Evolutionary conservation across 2,888 invertebrate genomes (phyloP).

Genomic region (Aporophyla nigra): DNA sequence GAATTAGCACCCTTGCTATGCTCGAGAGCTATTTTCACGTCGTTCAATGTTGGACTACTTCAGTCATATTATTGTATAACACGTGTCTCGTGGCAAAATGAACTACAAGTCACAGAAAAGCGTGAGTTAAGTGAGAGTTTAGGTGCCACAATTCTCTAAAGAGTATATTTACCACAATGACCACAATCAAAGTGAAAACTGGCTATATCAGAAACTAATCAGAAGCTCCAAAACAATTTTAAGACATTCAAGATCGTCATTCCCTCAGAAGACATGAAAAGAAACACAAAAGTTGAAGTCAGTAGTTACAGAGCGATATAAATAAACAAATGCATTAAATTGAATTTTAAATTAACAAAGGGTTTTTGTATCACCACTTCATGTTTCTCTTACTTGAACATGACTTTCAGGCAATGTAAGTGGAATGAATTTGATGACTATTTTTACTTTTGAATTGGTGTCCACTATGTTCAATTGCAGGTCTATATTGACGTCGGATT

Average conservation of each 20-base stretch:
- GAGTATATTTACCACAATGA: too few relatives aligned
- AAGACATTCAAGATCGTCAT: neutral
- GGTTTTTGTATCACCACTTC: slow-evolving; percentile 89
- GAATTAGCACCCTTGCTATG: too few relatives aligned
- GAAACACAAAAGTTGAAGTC: slow-evolving; percentile 63
- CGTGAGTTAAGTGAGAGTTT: too few relatives aligned
- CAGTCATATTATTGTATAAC: too few relatives aligned
- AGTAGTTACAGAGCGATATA: slow-evolving; percentile 79
- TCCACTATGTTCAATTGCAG: slow-evolving; percentile 85
- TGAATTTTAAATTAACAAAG: slow-evolving; percentile 85
- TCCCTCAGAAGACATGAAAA: neutral
- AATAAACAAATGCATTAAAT: slow-evolving; percentile 85
- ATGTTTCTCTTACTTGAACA: slow-evolving; percentile 85
- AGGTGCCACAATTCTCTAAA: too few relatives aligned
- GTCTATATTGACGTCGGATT: slow-evolving; percentile 87
- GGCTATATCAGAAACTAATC: neutral
- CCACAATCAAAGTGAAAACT: neutral
- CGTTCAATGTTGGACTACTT: too few relatives aligned
- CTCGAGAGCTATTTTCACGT: too few relatives aligned
- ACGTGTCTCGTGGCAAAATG: too few relatives aligned
- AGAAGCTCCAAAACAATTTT: neutral
- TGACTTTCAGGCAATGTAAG: slow-evolving; percentile 88
- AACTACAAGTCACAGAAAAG: too few relatives aligned
- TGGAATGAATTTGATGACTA: slow-evolving; percentile 89
- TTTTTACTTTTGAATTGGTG: slow-evolving; percentile 80